A percentile compares a stretch with the other conserved stretches of the same genome.
phyloP scores from a whole-genome alignment of 2,113 vertebrate species.

The Syngnathus floridae region DNA sequence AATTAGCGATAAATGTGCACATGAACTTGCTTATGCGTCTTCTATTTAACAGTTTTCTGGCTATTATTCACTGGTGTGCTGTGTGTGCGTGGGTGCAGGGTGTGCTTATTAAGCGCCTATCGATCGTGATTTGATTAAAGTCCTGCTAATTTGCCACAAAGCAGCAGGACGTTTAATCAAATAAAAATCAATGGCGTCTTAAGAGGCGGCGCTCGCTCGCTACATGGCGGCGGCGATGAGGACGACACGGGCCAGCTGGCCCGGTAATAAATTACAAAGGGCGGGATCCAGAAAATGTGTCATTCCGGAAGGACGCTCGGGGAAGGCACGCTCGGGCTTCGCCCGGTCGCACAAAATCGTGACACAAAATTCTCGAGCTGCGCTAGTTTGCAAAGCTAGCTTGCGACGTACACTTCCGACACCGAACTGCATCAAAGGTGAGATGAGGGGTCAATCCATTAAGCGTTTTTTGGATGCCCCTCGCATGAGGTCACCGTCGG shows the following conservation, averaged over 20 bases:
- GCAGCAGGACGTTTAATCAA: slow-evolving; percentile 77
- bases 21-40: background rate
- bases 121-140: slow-evolving; percentile 78
- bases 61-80: slow-evolving; percentile 44
- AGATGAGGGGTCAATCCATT: background rate
- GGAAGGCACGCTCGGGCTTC: background rate
- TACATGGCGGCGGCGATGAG: slow-evolving; percentile 65
- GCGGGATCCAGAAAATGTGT: slow-evolving; percentile 50
- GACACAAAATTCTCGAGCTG: background rate
- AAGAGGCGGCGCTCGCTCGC: slow-evolving; percentile 67
- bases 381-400: background rate
- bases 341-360: background rate
- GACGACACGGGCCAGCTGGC: slow-evolving; percentile 16
- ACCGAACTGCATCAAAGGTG: background rate
- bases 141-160: slow-evolving; percentile 78
- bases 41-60: slow-evolving; percentile 35
- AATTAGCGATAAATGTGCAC: background rate
- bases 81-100: slow-evolving; percentile 50
- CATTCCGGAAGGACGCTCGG: slow-evolving; percentile 38
- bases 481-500: slow-evolving; percentile 60
- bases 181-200: slow-evolving; percentile 76
- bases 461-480: background rate
- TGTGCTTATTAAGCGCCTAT: slow-evolving; percentile 75
- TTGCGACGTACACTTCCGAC: background rate
- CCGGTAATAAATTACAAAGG: slow-evolving; percentile 66